These are phyloP conservation scores for Ceratina japonica DNA, from an alignment of 1,140 invertebrate genomes.

Conservation along the genomic window DNA sequence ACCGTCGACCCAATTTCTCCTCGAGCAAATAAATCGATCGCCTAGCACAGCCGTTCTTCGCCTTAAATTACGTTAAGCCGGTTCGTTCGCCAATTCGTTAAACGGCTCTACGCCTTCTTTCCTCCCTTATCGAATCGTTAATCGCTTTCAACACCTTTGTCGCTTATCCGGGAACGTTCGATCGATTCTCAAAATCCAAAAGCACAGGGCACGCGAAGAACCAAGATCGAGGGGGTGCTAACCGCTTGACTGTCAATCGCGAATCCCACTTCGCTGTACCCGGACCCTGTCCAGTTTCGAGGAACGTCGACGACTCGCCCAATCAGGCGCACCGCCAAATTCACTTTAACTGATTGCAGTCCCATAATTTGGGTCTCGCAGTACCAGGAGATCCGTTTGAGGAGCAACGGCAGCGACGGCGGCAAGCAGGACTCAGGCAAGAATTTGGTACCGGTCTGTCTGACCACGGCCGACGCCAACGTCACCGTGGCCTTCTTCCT, in stretches of 20 bases:
- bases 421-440: conserved; percentile 78
- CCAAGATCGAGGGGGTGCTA: conserved; percentile 5
- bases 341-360: conserved; percentile 71
- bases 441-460: conserved; percentile 82
- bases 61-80: neutral
- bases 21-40: neutral
- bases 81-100: neutral
- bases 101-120: too few species aligned
- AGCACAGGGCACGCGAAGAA: too few species aligned
- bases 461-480: conserved; percentile 83
- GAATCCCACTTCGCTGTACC: neutral
- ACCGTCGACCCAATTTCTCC: too few species aligned
- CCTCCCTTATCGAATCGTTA: neutral
- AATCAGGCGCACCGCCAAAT: neutral
- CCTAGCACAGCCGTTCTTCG: neutral
- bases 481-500: conserved; percentile 88
- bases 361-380: conserved; percentile 75
- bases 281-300: neutral
- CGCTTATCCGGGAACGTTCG: neutral
- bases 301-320: too few species aligned
- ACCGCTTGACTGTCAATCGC: conserved; percentile 5
- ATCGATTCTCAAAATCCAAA: too few species aligned
- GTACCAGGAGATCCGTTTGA: conserved; percentile 70
- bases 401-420: conserved; percentile 72
- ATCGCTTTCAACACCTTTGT: neutral